These are phyloP conservation scores for Enteromius trimaculatus DNA, from an alignment of 2,797 vertebrate genomes.

Conservation along the genomic window DNA sequence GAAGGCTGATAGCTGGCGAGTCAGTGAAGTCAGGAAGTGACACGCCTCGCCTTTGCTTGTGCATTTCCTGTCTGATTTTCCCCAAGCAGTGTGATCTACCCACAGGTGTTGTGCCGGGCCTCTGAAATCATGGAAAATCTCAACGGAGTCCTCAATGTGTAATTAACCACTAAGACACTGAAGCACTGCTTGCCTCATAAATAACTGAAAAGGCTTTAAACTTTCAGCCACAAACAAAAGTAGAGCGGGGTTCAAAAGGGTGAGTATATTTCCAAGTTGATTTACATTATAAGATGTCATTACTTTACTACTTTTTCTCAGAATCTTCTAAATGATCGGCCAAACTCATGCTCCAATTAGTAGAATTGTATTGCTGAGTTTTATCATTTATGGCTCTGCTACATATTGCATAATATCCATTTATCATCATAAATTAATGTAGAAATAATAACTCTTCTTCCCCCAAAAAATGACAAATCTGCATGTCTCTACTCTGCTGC, in stretches of 20 bases:
- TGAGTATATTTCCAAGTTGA: neutral
- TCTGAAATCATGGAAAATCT: constrained; percentile 14
- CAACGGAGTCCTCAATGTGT: neutral
- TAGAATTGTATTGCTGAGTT: neutral
- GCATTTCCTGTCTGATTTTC: constrained; percentile 20
- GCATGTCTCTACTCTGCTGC: neutral
- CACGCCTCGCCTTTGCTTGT: constrained; percentile 17
- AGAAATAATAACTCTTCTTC: neutral
- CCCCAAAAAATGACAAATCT: constrained; percentile 8
- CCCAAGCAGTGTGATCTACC: neutral
- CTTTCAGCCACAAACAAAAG: neutral
- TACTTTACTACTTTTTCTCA: neutral
- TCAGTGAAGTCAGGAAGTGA: constrained; percentile 34
- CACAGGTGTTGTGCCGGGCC: constrained; percentile 19
- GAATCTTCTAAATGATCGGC: neutral
- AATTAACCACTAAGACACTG: constrained; percentile 12
- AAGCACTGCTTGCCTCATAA: constrained; percentile 13
- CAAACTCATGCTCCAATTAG: neutral
- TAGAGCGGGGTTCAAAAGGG: neutral
- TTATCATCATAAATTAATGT: neutral
- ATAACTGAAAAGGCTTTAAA: neutral
- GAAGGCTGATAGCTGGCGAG: constrained; percentile 32
- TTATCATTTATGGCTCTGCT: neutral
- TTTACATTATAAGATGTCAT: neutral
- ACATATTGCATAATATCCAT: neutral